These are phyloP conservation scores for Galaxea fascicularis DNA, from an alignment of 92 coral and sea anemone species.

Conservation along the genomic window DNA sequence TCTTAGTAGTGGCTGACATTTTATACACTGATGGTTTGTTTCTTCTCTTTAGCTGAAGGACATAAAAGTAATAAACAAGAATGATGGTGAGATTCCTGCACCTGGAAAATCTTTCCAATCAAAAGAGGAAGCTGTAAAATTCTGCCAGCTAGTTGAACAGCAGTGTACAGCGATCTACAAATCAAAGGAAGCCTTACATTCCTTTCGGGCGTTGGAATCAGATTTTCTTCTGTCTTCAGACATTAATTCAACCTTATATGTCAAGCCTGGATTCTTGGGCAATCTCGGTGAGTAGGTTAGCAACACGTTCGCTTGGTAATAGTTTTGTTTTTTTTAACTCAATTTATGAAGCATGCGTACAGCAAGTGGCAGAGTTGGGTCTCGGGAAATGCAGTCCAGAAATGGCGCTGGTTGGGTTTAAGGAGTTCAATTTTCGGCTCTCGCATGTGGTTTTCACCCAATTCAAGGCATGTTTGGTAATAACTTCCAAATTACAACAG, in stretches of 20 bases:
- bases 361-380: no score
- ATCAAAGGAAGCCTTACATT: background rate
- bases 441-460: no score
- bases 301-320: background rate
- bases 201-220: constrained; percentile 20
- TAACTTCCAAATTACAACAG: no score
- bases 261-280: constrained; percentile 35
- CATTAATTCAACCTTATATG: constrained; percentile 43
- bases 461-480: no score
- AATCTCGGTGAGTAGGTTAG: constrained; percentile 28
- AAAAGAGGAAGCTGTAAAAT: constrained; percentile 25
- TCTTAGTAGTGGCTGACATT: no score
- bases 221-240: background rate
- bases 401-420: no score
- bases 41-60: constrained; percentile 1
- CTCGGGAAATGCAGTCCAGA: no score
- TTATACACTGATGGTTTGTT: background rate
- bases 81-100: background rate
- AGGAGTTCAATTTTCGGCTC: no score
- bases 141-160: constrained; percentile 20
- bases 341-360: no score
- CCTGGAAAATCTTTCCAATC: constrained; percentile 1
- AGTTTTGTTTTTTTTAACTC: background rate
- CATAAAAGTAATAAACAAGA: background rate
- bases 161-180: constrained; percentile 39